Conservation (phyloP, 2,797 vertebrate species). For the Tangara arthus region DNA sequence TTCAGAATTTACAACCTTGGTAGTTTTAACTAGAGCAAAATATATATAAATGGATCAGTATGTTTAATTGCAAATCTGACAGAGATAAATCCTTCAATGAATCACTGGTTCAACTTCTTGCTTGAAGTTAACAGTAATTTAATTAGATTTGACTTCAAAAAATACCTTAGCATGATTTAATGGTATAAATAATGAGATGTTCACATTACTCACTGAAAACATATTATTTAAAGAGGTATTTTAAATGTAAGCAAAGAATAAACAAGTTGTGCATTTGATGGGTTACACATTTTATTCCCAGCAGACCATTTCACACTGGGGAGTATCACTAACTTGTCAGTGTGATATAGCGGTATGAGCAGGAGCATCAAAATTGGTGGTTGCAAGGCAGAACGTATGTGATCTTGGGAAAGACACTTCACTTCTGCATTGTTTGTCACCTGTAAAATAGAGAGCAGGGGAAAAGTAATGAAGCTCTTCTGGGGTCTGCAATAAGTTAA, state of each 20-base stretch:
- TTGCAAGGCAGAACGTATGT: not conserved
- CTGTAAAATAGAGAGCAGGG: not conserved
- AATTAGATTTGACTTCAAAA: slow-evolving; percentile 14
- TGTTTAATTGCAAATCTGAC: slow-evolving; percentile 28
- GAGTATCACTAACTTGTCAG: not conserved
- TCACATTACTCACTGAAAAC: not conserved
- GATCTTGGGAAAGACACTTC: not conserved
- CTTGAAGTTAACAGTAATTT: slow-evolving; percentile 17
- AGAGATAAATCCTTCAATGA: slow-evolving; percentile 24
- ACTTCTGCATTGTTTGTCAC: not conserved
- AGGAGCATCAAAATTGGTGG: not conserved
- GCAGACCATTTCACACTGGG: not conserved
- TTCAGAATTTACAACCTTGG: slow-evolving; percentile 28
- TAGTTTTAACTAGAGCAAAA: not conserved
- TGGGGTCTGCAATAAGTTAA: not conserved
- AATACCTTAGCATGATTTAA: not conserved
- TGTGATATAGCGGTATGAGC: not conserved
- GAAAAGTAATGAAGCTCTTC: not conserved
- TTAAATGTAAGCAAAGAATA: not conserved
- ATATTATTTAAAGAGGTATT: not conserved
- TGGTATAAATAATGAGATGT: not conserved
- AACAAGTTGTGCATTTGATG: not conserved
- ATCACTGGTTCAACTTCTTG: slow-evolving; percentile 5
- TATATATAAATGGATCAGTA: not conserved
- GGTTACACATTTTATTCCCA: not conserved